Percentiles rank a stretch among this genome's conserved stretches.
Conservation (phyloP, 2,888 invertebrate genomes). For the Xestia xanthographa region DNA sequence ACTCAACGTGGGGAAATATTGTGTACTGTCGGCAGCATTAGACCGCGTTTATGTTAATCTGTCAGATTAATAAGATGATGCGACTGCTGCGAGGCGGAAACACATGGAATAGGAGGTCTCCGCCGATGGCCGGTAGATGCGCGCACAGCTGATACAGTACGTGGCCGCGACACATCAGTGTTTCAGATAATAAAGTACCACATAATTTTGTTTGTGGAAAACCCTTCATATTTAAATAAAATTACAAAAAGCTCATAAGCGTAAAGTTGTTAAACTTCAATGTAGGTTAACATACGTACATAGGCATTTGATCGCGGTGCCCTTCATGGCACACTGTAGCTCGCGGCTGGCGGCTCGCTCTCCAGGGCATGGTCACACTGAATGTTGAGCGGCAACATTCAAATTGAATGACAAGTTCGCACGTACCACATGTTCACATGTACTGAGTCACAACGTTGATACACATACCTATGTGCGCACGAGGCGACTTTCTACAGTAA, state of each 20-base stretch:
- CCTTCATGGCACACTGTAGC: not conserved
- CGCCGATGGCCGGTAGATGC: not conserved
- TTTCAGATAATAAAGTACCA: not conserved
- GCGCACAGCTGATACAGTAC: not conserved
- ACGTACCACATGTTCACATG: not conserved
- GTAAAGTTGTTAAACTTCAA: too few relatives aligned
- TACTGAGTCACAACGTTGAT: not conserved
- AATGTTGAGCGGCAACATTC: too few relatives aligned
- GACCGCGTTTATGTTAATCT: too few relatives aligned
- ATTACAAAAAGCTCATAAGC: not conserved
- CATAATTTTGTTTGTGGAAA: not conserved
- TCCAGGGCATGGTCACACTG: not conserved
- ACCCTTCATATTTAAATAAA: not conserved
- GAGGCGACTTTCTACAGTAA: conserved; percentile 38
- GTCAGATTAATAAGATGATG: too few relatives aligned
- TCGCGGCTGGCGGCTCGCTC: not conserved
- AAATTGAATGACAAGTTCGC: not conserved
- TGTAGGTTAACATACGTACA: not conserved
- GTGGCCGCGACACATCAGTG: not conserved
- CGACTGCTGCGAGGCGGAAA: too few relatives aligned
- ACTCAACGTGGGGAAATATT: too few relatives aligned
- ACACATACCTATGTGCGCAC: not conserved
- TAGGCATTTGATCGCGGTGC: not conserved
- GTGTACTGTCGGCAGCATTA: too few relatives aligned
- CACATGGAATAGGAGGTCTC: too few relatives aligned